Evolutionary conservation across 1,140 invertebrate genomes (phyloP).

Genomic region (Drosophila subobscura): DNA sequence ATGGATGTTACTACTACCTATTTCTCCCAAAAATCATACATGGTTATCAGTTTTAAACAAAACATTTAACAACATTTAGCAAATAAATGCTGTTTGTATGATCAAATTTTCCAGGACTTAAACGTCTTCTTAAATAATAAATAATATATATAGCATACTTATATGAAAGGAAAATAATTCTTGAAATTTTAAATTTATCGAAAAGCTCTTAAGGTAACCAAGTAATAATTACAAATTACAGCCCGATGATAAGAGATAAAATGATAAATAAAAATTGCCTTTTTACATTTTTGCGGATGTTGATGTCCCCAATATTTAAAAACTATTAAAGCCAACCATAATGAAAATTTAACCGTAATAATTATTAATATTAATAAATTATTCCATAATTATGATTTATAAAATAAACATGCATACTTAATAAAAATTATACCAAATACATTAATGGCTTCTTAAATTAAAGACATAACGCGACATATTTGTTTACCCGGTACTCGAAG

Average conservation of each 20-base stretch:
- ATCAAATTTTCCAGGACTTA: slow-evolving; percentile 37
- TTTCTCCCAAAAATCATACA: slow-evolving; percentile 3
- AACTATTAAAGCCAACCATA: slow-evolving; percentile 39
- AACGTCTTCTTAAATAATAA: slow-evolving; percentile 55
- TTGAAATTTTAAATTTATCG: slow-evolving; percentile 4
- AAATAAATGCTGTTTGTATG: slow-evolving; percentile 19
- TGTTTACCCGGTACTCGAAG: no score
- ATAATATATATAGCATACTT: slow-evolving; percentile 9
- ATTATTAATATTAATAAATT: slow-evolving; percentile 44
- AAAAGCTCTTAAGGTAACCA: slow-evolving; percentile 13
- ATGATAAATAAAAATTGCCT: slow-evolving; percentile 30
- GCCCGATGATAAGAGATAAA: slow-evolving; percentile 18
- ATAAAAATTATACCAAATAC: slow-evolving; percentile 57
- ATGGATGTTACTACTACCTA: not conserved
- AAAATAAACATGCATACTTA: slow-evolving; percentile 56
- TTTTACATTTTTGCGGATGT: slow-evolving; percentile 55
- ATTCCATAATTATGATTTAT: slow-evolving; percentile 70
- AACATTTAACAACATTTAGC: not conserved
- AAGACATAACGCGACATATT: no score
- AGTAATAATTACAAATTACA: not conserved
- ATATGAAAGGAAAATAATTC: not conserved
- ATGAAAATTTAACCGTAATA: slow-evolving; percentile 45
- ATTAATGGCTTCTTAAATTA: no score
- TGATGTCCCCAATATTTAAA: slow-evolving; percentile 44
- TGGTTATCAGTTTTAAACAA: not conserved